Evolutionary conservation across 2,888 invertebrate genomes (phyloP).

Genomic region (Prosapia bicincta): DNA sequence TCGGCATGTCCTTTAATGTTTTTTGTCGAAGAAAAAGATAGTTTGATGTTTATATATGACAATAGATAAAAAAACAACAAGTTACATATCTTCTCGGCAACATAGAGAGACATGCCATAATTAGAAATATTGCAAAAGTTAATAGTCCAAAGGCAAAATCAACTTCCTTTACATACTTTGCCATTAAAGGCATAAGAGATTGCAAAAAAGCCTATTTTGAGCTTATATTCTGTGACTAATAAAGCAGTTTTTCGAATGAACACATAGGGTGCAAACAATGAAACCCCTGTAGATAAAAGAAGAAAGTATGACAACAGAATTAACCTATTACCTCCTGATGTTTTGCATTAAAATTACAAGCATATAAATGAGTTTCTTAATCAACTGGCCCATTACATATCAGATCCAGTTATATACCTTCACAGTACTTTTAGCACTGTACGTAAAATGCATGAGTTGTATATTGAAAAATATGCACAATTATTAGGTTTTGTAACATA

Average conservation of each 20-base stretch:
- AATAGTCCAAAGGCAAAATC: not conserved
- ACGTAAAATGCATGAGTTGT: conserved; percentile 21
- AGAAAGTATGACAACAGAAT: conserved; percentile 2
- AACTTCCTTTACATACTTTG: not conserved
- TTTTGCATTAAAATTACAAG: not conserved
- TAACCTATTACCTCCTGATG: not conserved
- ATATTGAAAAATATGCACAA: conserved; percentile 12
- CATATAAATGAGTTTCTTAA: conserved; percentile 24
- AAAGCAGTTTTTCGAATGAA: conserved; percentile 8
- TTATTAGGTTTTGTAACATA: not conserved
- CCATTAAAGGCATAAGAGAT: too few relatives aligned
- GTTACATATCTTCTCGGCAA: not conserved
- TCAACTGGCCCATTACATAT: conserved; percentile 14
- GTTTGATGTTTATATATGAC: not conserved
- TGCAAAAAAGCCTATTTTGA: not conserved
- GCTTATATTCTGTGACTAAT: conserved; percentile 8
- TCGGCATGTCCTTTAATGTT: not conserved
- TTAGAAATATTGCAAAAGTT: not conserved
- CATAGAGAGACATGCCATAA: not conserved
- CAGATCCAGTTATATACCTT: not conserved
- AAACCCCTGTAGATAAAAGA: conserved; percentile 16
- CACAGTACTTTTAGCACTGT: not conserved
- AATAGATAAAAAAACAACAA: not conserved
- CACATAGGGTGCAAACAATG: not conserved
- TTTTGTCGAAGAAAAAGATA: not conserved